Evolutionary conservation across 1,140 invertebrate species (phyloP).

Genomic region (Drosophila virilis): DNA sequence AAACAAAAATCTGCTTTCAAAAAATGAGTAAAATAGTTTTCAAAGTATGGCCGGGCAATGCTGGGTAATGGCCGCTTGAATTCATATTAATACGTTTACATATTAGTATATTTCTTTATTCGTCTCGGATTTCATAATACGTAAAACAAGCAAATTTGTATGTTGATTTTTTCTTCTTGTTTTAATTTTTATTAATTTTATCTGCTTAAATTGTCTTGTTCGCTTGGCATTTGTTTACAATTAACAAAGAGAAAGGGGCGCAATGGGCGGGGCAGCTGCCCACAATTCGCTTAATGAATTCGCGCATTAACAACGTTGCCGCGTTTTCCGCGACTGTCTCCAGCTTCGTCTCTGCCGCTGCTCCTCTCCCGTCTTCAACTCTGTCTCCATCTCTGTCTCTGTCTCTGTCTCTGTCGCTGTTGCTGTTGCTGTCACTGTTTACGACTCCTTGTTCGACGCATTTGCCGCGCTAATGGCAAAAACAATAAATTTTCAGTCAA

Average conservation of each 20-base stretch:
- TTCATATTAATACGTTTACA: no score
- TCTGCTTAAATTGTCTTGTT: conserved; percentile 36
- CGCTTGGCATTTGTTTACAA: conserved; percentile 62
- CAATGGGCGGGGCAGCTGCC: conserved; percentile 12
- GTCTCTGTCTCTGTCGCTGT: not conserved
- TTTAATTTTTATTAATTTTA: conserved; percentile 41
- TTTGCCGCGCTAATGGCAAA: conserved; percentile 77
- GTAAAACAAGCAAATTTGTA: not conserved
- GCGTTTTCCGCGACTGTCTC: not conserved
- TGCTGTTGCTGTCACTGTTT: not conserved
- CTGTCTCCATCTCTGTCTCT: conserved; percentile 2
- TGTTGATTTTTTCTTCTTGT: not conserved
- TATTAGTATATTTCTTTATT: not conserved
- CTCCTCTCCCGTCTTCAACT: not conserved
- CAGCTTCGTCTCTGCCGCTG: not conserved
- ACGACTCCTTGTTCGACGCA: conserved; percentile 31
- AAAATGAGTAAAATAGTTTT: no score
- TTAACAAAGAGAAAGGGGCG: conserved; percentile 53
- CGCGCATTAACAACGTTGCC: conserved; percentile 69
- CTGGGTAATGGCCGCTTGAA: no score
- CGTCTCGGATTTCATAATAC: not conserved
- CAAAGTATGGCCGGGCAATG: no score
- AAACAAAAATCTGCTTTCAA: no score
- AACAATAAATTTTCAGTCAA: conserved; percentile 72
- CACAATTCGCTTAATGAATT: conserved; percentile 77